Evolutionary conservation across 2,888 invertebrate genomes (phyloP), one percentile per base, ranked within the genome.

Genomic region (Rugalucina vietnamica): DNA sequence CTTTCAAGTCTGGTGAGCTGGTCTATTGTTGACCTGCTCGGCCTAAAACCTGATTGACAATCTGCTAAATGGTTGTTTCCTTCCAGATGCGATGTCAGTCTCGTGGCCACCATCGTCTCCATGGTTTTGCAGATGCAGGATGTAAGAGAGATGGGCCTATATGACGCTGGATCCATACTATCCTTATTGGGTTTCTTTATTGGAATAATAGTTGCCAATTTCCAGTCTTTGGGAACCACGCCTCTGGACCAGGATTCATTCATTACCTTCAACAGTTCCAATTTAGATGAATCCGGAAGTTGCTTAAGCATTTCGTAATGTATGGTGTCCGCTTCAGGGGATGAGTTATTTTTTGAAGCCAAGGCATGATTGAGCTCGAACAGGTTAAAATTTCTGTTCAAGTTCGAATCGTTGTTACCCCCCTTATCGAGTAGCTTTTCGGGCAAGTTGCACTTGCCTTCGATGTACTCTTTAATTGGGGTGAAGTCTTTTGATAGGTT

Each of bases 121-220:
- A 69, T 69, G 14, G n/a, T 29, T 69, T 69, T 69, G n/a, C 69
- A 69, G 8, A 69, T 2, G 1, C 0, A 10, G 0, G 69, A 69
- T 14, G 69, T 69, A 14, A 69, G 69, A 10, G 69, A 69, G 10
- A 69, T 69, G 0, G 69, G 69, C 10, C 29, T 10, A 0, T 69
- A 69, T 10, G 69, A 69, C n/a, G 12, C 21, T 54, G 54, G 54
- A n/a, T 54, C 54, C 21, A 78, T 76, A 43, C 57, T 60, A 76
- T 85, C 84, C 57, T 88, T 86, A 10, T 78, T 82, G n/a, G 83
- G 86, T 76, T 88, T 89, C 8, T 84, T 85, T 24, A 88, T 72
- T 5, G 86, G 88, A 32, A 87, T 72, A 14, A 89, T 73, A 18
- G 57, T 79, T 3, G 86, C 86, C 34, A 85, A 60, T 29, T 54